Percentiles rank a stretch among this genome's conserved stretches.
These are phyloP conservation scores for Drosophila colorata DNA, from an alignment of 2,888 invertebrate species.

Conservation along the genomic window DNA sequence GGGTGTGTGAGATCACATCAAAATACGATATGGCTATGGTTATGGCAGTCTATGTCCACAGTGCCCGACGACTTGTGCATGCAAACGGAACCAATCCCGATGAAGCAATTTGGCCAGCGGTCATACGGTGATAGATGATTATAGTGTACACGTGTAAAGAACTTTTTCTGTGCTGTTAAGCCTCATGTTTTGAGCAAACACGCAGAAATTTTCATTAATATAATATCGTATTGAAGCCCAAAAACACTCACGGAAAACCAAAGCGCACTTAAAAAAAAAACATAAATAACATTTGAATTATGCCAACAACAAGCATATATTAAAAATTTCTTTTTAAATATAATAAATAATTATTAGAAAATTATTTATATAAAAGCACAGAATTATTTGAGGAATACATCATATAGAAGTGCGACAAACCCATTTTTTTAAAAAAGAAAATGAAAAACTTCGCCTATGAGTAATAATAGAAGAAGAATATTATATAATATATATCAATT, in stretches of 20 bases:
- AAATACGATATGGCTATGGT: constrained; percentile 62
- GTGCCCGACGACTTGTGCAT: constrained; percentile 9
- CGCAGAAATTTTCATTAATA: neutral
- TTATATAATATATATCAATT: neutral
- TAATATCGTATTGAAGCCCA: neutral
- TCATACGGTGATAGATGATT: constrained; percentile 27
- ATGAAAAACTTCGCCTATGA: neutral
- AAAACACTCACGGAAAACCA: too few species aligned
- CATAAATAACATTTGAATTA: too few species aligned
- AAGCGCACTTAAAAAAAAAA: too few species aligned
- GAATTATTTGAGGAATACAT: too few species aligned
- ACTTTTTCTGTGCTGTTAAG: constrained; percentile 4
- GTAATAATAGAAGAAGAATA: neutral
- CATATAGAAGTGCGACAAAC: too few species aligned
- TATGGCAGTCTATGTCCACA: constrained; percentile 19
- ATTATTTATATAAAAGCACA: too few species aligned
- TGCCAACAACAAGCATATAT: too few species aligned
- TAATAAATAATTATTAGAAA: too few species aligned
- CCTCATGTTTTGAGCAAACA: neutral
- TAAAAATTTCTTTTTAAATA: too few species aligned
- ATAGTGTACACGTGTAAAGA: constrained; percentile 1
- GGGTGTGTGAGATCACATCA: constrained; percentile 52
- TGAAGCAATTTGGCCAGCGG: constrained; percentile 22
- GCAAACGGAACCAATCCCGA: constrained; percentile 10
- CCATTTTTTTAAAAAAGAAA: too few species aligned